Conservation (phyloP, 2,797 vertebrate genomes). For the Xyrichtys novacula region DNA sequence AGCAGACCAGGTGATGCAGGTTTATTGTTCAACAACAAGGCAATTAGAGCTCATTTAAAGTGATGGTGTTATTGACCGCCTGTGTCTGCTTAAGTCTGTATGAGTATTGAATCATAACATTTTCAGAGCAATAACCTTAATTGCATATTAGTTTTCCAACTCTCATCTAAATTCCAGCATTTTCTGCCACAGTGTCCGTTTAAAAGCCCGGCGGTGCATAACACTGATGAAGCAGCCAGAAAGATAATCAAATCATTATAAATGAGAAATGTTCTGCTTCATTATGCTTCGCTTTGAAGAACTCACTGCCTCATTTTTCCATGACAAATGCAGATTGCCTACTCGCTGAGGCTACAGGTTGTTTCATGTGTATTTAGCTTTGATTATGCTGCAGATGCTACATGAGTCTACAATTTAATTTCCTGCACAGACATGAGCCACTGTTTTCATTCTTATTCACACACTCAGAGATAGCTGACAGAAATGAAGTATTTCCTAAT, state of each 20-base stretch:
- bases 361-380: slow-evolving; percentile 69
- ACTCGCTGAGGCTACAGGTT: slow-evolving; percentile 62
- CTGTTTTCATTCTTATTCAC: slow-evolving; percentile 18
- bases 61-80: slow-evolving; percentile 25
- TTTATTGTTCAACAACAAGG: slow-evolving; percentile 12
- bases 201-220: slow-evolving; percentile 45
- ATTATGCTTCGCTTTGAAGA: slow-evolving; percentile 69
- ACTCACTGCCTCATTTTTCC: slow-evolving; percentile 50
- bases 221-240: slow-evolving; percentile 53
- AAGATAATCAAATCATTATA: slow-evolving; percentile 75
- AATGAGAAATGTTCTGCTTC: slow-evolving; percentile 66
- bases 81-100: slow-evolving; percentile 19
- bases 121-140: slow-evolving; percentile 39
- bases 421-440: slow-evolving; percentile 13
- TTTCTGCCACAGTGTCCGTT: slow-evolving; percentile 22
- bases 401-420: slow-evolving; percentile 50
- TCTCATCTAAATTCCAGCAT: slow-evolving; percentile 37
- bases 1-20: slow-evolving; percentile 26
- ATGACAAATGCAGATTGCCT: slow-evolving; percentile 68
- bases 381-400: slow-evolving; percentile 39
- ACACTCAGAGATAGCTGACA: neutral
- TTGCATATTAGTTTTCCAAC: slow-evolving; percentile 28
- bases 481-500: neutral
- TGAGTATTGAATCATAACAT: slow-evolving; percentile 39
- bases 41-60: slow-evolving; percentile 27